Percentiles rank a stretch among this genome's conserved stretches.
phyloP scores from a whole-genome alignment of 2,113 vertebrate species.

The Saguinus midas region DNA sequence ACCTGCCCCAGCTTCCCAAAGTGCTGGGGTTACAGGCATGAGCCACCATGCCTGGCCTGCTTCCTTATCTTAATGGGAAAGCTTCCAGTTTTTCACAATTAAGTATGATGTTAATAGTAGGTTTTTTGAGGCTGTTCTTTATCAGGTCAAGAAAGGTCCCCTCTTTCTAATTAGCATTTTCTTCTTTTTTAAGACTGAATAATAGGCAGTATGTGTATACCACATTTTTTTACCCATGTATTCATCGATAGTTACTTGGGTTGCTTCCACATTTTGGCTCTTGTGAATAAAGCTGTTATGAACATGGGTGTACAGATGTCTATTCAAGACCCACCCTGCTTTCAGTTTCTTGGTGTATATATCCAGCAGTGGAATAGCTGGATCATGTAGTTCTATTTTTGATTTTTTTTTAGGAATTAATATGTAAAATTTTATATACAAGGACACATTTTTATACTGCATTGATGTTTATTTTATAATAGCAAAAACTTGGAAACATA shows the following conservation, averaged over 20 bases:
- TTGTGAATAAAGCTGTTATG: conserved; percentile 37
- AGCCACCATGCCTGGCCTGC: no score
- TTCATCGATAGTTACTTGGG: conserved; percentile 7
- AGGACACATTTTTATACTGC: not conserved
- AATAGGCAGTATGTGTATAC: not conserved
- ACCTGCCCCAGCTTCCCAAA: not conserved
- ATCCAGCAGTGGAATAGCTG: conserved; percentile 5
- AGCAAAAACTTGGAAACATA: conserved; percentile 12
- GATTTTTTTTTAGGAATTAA: not conserved
- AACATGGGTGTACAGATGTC: conserved; percentile 13
- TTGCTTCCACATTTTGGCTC: conserved; percentile 26
- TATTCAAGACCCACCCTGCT: conserved; percentile 41
- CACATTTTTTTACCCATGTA: conserved; percentile 6
- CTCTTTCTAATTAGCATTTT: conserved; percentile 45
- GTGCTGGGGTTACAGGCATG: no score
- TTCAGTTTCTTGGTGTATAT: conserved; percentile 26
- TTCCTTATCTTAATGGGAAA: not conserved
- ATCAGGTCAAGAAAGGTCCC: not conserved
- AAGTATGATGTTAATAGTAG: not conserved
- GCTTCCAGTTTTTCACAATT: not conserved
- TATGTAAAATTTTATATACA: conserved; percentile 14
- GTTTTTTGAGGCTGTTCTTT: not conserved
- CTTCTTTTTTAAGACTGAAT: conserved; percentile 50
- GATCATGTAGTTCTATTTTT: not conserved
- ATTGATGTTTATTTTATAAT: conserved; percentile 19